These are phyloP conservation scores for Ardeotis arabs DNA, from an alignment of 2,113 vertebrate genomes.

Conservation along the genomic window DNA sequence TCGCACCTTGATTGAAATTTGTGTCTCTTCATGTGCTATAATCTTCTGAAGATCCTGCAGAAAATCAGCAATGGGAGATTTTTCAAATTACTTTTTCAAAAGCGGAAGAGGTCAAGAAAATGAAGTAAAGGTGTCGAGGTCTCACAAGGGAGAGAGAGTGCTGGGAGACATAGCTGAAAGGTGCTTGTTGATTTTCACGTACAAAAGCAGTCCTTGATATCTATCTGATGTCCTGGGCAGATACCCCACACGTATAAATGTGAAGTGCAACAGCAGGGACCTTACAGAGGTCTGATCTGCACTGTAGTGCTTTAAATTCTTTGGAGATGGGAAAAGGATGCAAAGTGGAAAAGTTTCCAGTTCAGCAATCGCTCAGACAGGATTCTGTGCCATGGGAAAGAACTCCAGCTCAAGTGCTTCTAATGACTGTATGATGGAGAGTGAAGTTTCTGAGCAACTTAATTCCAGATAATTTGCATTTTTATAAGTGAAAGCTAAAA, in stretches of 20 bases:
- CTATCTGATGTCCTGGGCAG: not conserved
- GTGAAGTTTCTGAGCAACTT: slow-evolving; percentile 10
- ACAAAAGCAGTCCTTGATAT: not conserved
- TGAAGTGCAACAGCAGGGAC: not conserved
- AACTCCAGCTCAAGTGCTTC: not conserved
- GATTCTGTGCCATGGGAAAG: not conserved
- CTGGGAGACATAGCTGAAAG: not conserved
- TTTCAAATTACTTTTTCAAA: not conserved
- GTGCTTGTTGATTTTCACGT: not conserved
- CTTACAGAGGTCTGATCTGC: not conserved
- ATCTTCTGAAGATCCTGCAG: not conserved
- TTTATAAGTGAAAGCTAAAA: slow-evolving; percentile 35
- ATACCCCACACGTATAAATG: not conserved
- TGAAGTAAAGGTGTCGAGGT: not conserved
- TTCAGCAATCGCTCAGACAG: not conserved
- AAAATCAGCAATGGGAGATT: not conserved
- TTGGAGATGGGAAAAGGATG: not conserved
- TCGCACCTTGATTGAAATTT: not conserved
- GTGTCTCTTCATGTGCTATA: not conserved
- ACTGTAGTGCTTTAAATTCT: not conserved
- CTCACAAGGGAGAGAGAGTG: not conserved
- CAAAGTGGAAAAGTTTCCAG: not conserved
- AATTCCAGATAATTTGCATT: slow-evolving; percentile 36
- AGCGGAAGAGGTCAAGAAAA: not conserved
- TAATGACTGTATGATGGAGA: not conserved